Percentiles rank a stretch among this genome's conserved stretches.
Conservation (phyloP, 2,797 vertebrate genomes). For the Falco concolor region DNA sequence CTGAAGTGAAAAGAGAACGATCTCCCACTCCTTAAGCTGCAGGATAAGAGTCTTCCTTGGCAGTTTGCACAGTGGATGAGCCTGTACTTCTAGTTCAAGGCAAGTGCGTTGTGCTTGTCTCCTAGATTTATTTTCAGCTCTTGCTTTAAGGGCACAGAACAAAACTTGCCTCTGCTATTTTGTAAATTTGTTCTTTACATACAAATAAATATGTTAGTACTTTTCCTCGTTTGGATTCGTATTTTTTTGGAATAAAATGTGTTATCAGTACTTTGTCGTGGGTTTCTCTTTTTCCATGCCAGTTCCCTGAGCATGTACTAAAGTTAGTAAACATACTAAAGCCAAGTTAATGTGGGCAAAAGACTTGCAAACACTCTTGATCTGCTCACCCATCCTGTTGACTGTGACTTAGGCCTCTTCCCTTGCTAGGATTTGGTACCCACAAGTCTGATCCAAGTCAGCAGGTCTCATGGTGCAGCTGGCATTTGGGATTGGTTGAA, state of each 20-base stretch:
- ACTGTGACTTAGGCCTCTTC: background rate
- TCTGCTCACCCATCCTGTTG: background rate
- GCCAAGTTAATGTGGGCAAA: background rate
- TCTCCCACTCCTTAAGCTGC: slow-evolving; percentile 18
- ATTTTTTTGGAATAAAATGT: background rate
- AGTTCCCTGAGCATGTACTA: background rate
- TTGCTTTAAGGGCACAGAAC: background rate
- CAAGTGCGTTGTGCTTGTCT: background rate
- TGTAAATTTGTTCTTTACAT: background rate
- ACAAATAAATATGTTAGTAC: background rate
- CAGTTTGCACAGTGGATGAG: background rate
- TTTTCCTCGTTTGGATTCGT: background rate
- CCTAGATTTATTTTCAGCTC: background rate
- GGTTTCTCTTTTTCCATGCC: background rate
- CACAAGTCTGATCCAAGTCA: background rate
- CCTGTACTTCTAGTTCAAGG: background rate
- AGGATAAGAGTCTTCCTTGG: background rate
- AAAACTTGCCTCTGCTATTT: background rate
- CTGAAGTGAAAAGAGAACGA: slow-evolving; percentile 10
- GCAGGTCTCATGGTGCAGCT: fast-evolving
- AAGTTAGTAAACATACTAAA: background rate
- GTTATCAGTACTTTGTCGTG: background rate
- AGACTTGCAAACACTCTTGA: background rate
- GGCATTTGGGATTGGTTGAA: background rate
- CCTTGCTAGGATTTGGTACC: background rate